Conservation (phyloP, 1,140 invertebrate genomes). For the Caenorhabditis remanei region DNA sequence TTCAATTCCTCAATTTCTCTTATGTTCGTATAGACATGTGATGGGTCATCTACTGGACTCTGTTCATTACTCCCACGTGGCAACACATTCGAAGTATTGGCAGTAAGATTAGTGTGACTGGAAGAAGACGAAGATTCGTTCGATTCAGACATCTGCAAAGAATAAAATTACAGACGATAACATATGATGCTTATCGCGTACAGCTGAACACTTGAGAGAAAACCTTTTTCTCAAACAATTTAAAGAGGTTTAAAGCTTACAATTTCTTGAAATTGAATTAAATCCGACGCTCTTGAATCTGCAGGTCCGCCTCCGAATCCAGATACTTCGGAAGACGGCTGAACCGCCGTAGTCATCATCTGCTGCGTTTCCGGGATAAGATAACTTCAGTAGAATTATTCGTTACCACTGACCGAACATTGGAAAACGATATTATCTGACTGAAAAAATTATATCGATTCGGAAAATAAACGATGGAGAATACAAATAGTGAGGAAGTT, state of each 20-base stretch:
- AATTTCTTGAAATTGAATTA: slow-evolving; percentile 47
- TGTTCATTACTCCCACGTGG: slow-evolving; percentile 5
- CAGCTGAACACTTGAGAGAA: too few species aligned
- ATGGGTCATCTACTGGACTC: slow-evolving; percentile 24
- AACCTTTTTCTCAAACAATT: too few species aligned
- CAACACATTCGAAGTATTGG: not conserved
- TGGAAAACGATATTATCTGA: not conserved
- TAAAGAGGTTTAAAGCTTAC: not conserved
- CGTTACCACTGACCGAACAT: not conserved
- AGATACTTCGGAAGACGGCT: not conserved
- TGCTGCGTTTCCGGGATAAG: too few species aligned
- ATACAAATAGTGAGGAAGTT: too few species aligned
- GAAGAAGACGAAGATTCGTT: slow-evolving; percentile 15
- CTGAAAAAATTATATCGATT: too few species aligned
- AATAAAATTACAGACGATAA: not conserved
- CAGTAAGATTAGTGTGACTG: not conserved
- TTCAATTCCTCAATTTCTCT: slow-evolving; percentile 67
- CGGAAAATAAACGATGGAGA: too few species aligned
- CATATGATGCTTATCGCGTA: too few species aligned
- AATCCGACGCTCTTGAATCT: slow-evolving; percentile 24
- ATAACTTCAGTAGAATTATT: not conserved
- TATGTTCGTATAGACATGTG: slow-evolving; percentile 66
- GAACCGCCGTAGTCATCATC: slow-evolving; percentile 18
- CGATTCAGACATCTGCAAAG: slow-evolving; percentile 29
- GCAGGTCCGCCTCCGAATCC: slow-evolving; percentile 18